Evolutionary conservation across 1,140 invertebrate genomes (phyloP), one percentile per base, ranked within the genome.

Genomic region (Heliconius congener): DNA sequence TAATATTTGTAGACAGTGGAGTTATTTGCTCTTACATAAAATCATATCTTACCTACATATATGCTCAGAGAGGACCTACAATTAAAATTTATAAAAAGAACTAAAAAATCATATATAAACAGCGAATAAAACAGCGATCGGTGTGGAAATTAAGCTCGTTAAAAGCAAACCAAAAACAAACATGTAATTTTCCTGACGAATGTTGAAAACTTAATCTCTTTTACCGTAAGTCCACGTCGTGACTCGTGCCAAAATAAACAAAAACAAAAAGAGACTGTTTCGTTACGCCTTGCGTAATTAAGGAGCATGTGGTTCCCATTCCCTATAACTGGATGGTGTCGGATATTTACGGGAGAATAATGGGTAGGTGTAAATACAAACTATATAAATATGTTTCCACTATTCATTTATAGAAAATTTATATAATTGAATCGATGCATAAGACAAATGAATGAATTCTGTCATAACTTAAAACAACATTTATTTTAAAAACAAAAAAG

Each of bases 241-340:
- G 81, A 81, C 85, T 85, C 82, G 83, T 87, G 88, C 88, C 87
- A 89, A 89, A 82, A 81, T 84, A 89, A 89, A 88, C 60, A 66
- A 30, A 66, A 66, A 66, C 86, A 88, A 84, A 82, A 86, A 80
- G 76, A 79, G 74, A 83, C 81, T 81, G 80, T 84, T 85, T 79
- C 81, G 79, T 84, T 83, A 83, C 80, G 83, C 71, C 39, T 85
- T 83, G 84, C 85, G 84, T 84, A 87, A 87, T 87, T 88, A 87
- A 84, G 83, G 55, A 83, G 81, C 83, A 86, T 88, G 82, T 86
- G 86, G 82, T 85, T 78, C 82, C 70, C 81, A 79, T 85, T 82
- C 77, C 55, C 81, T 79, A 83, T 78, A 81, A 77, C 73, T 78
- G 76, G 50, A 74, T 55, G 75, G 73, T 78, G 76, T 83, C 37